Evolutionary conservation across 2,113 vertebrate genomes (phyloP).

Genomic region (Poicephalus meyeri): DNA sequence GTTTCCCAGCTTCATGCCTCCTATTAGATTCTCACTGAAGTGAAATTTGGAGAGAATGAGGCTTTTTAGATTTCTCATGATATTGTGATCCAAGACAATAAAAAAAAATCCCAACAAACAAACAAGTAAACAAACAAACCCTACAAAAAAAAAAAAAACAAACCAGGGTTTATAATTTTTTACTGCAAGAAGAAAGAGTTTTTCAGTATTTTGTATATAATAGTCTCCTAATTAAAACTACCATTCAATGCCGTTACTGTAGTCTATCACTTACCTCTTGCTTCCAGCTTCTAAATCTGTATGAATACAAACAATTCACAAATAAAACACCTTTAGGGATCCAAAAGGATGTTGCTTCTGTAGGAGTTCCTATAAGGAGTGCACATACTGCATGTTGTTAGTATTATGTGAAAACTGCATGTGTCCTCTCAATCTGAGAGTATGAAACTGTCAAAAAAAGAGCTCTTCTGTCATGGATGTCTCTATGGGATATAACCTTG

Average conservation of each 20-base stretch:
- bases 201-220: neutral
- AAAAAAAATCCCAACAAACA: neutral
- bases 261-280: neutral
- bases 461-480: neutral
- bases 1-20: neutral
- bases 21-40: neutral
- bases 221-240: neutral
- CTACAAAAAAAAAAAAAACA: neutral
- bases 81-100: neutral
- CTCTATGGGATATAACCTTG: neutral
- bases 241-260: neutral
- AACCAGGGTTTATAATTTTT: neutral
- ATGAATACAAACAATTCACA: fast-evolving
- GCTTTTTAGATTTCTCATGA: neutral
- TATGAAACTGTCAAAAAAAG: neutral
- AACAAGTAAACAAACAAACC: neutral
- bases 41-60: neutral
- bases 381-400: neutral
- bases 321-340: neutral
- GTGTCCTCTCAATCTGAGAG: neutral
- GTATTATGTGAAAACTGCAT: neutral
- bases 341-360: neutral
- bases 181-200: neutral
- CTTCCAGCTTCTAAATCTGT: neutral
- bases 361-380: neutral